Conservation (phyloP, 1,140 invertebrate species). For the Nixonia krombeini region DNA sequence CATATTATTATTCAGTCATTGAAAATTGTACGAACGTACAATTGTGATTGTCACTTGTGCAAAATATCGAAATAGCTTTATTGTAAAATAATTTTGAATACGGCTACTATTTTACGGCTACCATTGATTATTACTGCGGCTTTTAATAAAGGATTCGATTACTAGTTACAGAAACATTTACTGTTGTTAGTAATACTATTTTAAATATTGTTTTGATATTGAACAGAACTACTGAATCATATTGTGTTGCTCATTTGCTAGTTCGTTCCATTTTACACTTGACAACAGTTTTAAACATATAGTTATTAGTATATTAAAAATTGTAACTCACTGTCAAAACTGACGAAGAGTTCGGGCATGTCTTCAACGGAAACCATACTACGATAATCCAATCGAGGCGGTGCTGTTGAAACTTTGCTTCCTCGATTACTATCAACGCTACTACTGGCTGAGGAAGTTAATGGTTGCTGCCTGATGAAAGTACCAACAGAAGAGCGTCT, state of each 20-base stretch:
- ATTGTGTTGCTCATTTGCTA: neutral
- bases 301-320: neutral
- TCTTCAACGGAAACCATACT: constrained; percentile 95
- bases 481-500: constrained; percentile 86
- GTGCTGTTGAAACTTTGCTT: constrained; percentile 73
- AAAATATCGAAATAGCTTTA: too few relatives aligned
- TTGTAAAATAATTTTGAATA: too few relatives aligned
- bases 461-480: constrained; percentile 77
- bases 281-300: neutral
- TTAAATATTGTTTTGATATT: too few relatives aligned
- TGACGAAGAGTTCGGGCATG: constrained; percentile 93
- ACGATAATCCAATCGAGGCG: constrained; percentile 86
- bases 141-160: too few relatives aligned
- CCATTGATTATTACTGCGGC: too few relatives aligned
- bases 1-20: too few relatives aligned
- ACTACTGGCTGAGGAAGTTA: constrained; percentile 68
- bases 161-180: too few relatives aligned
- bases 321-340: constrained; percentile 91
- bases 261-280: neutral
- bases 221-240: too few relatives aligned
- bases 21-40: too few relatives aligned
- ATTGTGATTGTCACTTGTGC: too few relatives aligned
- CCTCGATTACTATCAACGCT: constrained; percentile 73
- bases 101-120: too few relatives aligned
- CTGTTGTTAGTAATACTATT: too few relatives aligned